Evolutionary conservation across 2,888 invertebrate genomes (phyloP).

Genomic region (Phlogophora meticulosa): DNA sequence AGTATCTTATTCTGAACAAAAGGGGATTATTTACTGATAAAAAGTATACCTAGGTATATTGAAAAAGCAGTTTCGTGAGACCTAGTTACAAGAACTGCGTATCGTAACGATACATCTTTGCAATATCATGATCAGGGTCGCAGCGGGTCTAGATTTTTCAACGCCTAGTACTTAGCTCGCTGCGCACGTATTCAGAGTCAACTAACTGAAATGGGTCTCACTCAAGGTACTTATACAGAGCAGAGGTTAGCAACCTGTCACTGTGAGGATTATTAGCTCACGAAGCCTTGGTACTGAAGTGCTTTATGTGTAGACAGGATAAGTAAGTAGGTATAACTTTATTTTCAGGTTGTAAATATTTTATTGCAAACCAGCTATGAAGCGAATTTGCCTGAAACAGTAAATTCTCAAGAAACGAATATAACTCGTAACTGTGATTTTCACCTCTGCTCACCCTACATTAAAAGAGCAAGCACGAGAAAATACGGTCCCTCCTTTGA

Average conservation of each 20-base stretch:
- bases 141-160: slow-evolving; percentile 50
- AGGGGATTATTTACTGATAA: slow-evolving; percentile 11
- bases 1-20: slow-evolving; percentile 4
- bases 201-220: slow-evolving; percentile 67
- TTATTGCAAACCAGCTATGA: slow-evolving; percentile 1
- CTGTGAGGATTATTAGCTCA: slow-evolving; percentile 44
- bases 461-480: slow-evolving; percentile 25
- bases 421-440: slow-evolving; percentile 16
- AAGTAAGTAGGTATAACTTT: background rate
- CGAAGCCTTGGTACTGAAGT: slow-evolving; percentile 4
- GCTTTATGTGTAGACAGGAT: slow-evolving; percentile 11
- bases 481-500: slow-evolving; percentile 16
- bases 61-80: slow-evolving; percentile 11
- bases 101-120: slow-evolving; percentile 50
- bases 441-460: background rate
- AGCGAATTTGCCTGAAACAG: background rate
- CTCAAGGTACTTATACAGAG: slow-evolving; percentile 55
- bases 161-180: slow-evolving; percentile 45
- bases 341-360: slow-evolving; percentile 3
- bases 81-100: slow-evolving; percentile 21
- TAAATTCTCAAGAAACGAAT: background rate
- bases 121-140: slow-evolving; percentile 59
- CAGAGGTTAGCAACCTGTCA: slow-evolving; percentile 62
- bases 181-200: slow-evolving; percentile 64
- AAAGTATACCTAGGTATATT: background rate